Evolutionary conservation across 1,140 invertebrate genomes (phyloP), one percentile per base, ranked within the genome.

Genomic region (Anastrepha ludens): DNA sequence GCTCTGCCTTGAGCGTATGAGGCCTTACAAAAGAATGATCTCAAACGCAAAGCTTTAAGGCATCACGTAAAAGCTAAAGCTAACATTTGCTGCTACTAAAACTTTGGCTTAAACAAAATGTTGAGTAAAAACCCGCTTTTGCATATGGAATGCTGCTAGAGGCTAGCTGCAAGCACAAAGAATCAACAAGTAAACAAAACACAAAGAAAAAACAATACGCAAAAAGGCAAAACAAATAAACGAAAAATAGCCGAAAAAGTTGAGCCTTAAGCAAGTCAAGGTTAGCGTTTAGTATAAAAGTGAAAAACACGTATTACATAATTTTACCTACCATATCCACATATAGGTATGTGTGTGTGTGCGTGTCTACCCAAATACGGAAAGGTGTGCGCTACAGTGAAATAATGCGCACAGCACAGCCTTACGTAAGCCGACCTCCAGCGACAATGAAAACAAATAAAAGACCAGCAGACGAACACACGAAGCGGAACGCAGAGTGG

Each of bases 151-250:
- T 17, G 74, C 74, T 50, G 44, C n/a, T n/a, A n/a, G n/a, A n/a
- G n/a, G n/a, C n/a, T 81, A 81, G 74, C n/a, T 11, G 13, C 47
- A 81, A 81, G 50, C 11, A 58, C 74, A 50, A 81, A 81, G 50
- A 81, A 81, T 81, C 74, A 81, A 81, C 74, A 81, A 81, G 74
- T 81, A 81, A 81, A 58, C 47, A 81, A 81, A 81, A 81, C n/a
- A 47, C n/a, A 78, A 55, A 2, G 11, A 15, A 74, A 15, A 74
- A 81, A 81, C 9, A 81, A 81, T 55, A 1, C 39, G 4, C 3
- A 74, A 81, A 4, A 8, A 55, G 6, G 50, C 50, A 55, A 2
- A 55, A 55, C 50, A 62, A 62, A 62, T 62, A 62, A 81, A 20
- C 50, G 41, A 50, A 74, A 81, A 81, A 55, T 50, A 81, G 74